Base-by-base conservation (phyloP, 2,797 vertebrate genomes). In the Acanthiza pusilla region DNA sequence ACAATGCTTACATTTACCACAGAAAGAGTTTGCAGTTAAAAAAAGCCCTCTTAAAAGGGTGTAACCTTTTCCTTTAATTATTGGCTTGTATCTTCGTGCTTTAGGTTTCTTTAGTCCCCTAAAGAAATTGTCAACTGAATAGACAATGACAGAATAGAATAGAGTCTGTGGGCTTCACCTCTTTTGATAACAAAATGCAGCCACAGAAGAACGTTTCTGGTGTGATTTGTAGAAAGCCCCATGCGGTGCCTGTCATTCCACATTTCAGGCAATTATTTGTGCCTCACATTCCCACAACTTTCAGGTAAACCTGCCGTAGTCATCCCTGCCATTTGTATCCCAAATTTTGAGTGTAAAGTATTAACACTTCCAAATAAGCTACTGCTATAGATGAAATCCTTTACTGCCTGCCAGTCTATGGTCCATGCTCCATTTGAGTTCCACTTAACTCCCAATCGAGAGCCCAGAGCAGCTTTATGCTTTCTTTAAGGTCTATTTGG, bases 21-120 rank as follows among this genome's bases (percentile, higher is more conserved):
- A 8, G 72, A 93, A 94, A 65, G 29, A 57, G n/a, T 57, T 77
- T 7, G 8, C n/a, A 72, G 42, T 14, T 40, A 20, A 16, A 22
- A 66, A 51, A 68, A 4, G 12, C 22, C 34, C 10, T 5, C 19
- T 76, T 67, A 6, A 40, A 71, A 92, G 66, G 84, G 73, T 77
- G 70, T 77, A 73, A 61, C 51, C 27, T 77, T 63, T 94, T 91
- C 73, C 84, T 94, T 92, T 62, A 53, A 73, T 83, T 88, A 72
- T 43, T 91, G 60, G 11, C 34, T 89, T 60, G 29, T 71, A 48
- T 65, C 61, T 57, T 78, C 63, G 23, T 61, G 62, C 17, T 90
- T 91, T 0, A 0, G 40, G 15, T 42, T 42, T 42, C 40, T 42
- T 42, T 42, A 42, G 40, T 42, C 47, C 9, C 38, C 68, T 29